Evolutionary conservation across 1,140 invertebrate genomes (phyloP).

Genomic region (Paraescarpia echinospica): DNA sequence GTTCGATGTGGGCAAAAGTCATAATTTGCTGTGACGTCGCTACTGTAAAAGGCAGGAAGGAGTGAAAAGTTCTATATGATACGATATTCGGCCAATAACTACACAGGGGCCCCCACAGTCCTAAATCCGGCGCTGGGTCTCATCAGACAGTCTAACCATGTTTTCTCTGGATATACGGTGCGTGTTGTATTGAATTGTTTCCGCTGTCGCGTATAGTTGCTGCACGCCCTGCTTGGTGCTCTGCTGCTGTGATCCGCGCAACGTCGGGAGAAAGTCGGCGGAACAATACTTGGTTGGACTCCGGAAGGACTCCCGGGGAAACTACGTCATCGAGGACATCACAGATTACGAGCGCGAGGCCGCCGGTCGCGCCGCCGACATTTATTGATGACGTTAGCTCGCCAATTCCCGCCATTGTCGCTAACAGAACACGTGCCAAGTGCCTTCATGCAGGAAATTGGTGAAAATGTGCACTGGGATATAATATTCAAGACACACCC

Average conservation of each 20-base stretch:
- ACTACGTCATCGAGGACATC: background rate
- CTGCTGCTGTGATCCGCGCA: background rate
- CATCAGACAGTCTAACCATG: too few relatives aligned
- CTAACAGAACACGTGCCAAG: background rate
- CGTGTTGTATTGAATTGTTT: background rate
- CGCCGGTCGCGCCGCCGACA: background rate
- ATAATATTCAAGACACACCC: too few relatives aligned
- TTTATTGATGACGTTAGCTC: background rate
- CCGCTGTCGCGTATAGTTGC: background rate
- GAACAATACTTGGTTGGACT: background rate
- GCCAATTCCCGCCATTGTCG: background rate
- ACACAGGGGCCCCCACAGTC: too few relatives aligned
- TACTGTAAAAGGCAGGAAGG: too few relatives aligned
- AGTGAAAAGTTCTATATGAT: too few relatives aligned
- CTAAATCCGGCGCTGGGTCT: too few relatives aligned
- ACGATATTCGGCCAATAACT: too few relatives aligned
- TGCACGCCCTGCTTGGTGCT: background rate
- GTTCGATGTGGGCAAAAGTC: too few relatives aligned
- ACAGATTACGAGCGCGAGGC: background rate
- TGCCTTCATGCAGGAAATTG: too few relatives aligned
- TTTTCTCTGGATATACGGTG: too few relatives aligned
- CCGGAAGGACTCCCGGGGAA: background rate
- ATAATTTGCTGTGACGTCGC: too few relatives aligned
- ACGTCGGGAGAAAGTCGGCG: background rate
- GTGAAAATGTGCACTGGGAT: too few relatives aligned